phyloP scores from a whole-genome alignment of 2,797 vertebrate genomes.

The Okamejei kenojei region DNA sequence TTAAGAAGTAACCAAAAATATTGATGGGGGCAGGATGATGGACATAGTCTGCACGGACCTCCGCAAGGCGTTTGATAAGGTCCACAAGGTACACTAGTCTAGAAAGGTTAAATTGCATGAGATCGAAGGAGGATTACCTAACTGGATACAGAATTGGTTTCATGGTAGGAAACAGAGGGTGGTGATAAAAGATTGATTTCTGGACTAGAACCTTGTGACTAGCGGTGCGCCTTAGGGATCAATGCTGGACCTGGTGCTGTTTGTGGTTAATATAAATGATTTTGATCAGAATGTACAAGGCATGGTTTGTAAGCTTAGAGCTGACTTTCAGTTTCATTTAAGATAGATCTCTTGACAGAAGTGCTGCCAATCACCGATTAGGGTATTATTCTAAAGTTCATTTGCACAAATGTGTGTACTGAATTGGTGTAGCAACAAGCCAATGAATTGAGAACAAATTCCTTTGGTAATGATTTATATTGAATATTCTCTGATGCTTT shows the following conservation, averaged over 20 bases:
- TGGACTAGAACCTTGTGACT: not conserved
- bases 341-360: not conserved
- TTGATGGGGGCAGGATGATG: too few relatives aligned
- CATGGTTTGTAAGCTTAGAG: too few relatives aligned
- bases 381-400: not conserved
- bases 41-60: too few relatives aligned
- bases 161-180: not conserved
- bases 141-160: not conserved
- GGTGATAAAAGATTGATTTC: not conserved
- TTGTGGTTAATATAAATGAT: too few relatives aligned
- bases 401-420: not conserved
- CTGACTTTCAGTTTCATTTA: not conserved
- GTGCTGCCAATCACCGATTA: not conserved
- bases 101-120: too few relatives aligned
- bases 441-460: conserved; percentile 29
- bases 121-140: too few relatives aligned
- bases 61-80: too few relatives aligned
- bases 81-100: too few relatives aligned
- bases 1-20: too few relatives aligned
- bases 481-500: not conserved
- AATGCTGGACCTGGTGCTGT: too few relatives aligned
- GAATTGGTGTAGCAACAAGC: not conserved
- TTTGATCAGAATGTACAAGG: too few relatives aligned
- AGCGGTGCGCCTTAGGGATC: too few relatives aligned
- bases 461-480: conserved; percentile 4